These are phyloP conservation scores for Exephanes ischioxanthus DNA, from an alignment of 2,888 invertebrate species.

Conservation along the genomic window DNA sequence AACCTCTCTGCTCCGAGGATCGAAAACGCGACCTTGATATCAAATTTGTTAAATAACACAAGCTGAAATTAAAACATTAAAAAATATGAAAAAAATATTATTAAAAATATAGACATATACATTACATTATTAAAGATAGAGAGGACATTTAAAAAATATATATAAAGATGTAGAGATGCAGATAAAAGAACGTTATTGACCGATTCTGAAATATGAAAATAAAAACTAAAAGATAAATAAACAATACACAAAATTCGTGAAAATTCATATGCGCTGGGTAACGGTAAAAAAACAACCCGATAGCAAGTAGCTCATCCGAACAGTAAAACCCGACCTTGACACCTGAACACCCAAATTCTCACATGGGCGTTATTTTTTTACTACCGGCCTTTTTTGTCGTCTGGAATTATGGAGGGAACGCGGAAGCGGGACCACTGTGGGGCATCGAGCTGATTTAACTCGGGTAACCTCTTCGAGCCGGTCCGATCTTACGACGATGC, in stretches of 20 bases:
- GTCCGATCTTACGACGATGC: slow-evolving; percentile 16
- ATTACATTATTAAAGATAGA: too few species aligned
- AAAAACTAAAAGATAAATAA: background rate
- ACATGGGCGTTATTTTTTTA: background rate
- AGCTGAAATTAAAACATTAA: background rate
- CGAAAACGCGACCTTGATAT: background rate
- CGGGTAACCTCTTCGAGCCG: slow-evolving; percentile 32
- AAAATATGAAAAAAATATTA: background rate
- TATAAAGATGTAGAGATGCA: too few species aligned
- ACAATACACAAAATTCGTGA: background rate
- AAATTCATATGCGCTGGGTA: too few species aligned
- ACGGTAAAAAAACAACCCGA: background rate
- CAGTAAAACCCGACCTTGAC: slow-evolving; percentile 29
- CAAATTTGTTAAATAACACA: background rate
- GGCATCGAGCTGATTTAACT: slow-evolving; percentile 27
- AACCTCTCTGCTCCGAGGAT: background rate
- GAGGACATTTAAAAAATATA: too few species aligned
- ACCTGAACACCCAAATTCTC: slow-evolving; percentile 40
- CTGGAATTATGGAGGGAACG: slow-evolving; percentile 36
- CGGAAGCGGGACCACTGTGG: slow-evolving; percentile 32
- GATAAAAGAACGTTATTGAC: background rate
- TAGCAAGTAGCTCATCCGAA: background rate
- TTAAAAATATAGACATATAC: background rate
- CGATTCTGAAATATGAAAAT: background rate
- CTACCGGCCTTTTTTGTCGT: slow-evolving; percentile 9